Percentiles rank a stretch among this genome's conserved stretches.
phyloP scores from a whole-genome alignment of 1,140 invertebrate genomes.

The Pseudomyrmex flavicornis region DNA sequence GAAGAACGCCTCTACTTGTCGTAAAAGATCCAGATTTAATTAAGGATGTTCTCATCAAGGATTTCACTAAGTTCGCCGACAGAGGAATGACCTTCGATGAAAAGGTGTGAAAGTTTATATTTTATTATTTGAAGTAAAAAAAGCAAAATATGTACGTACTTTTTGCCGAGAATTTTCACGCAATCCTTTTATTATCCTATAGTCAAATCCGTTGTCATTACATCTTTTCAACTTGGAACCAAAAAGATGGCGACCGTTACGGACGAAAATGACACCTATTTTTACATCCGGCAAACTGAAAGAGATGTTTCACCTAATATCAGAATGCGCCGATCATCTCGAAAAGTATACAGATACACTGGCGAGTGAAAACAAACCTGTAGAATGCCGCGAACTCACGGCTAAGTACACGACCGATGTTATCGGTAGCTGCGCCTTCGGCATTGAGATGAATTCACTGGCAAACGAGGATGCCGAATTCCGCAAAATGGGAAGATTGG shows the following conservation, averaged over 20 bases:
- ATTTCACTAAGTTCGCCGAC: constrained; percentile 84
- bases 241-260: too few species aligned
- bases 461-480: too few species aligned
- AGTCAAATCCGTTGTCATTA: too few species aligned
- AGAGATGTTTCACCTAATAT: too few species aligned
- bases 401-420: constrained; percentile 85
- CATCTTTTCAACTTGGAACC: too few species aligned
- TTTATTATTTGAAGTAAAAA: too few species aligned
- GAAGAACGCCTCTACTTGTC: constrained; percentile 78
- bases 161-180: too few species aligned
- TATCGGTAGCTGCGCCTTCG: constrained; percentile 81
- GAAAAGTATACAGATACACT: constrained; percentile 77
- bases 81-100: constrained; percentile 67
- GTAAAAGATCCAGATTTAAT: constrained; percentile 83
- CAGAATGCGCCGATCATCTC: constrained; percentile 76
- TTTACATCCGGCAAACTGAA: too few species aligned
- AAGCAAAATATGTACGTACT: too few species aligned
- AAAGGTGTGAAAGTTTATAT: neutral
- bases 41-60: constrained; percentile 84
- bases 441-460: constrained; percentile 82
- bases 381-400: constrained; percentile 85
- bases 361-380: constrained; percentile 67
- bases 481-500: too few species aligned
- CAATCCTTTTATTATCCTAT: too few species aligned
- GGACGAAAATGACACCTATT: too few species aligned